Percentiles rank a stretch among this genome's conserved stretches.
These are phyloP conservation scores for Pollenia labialis DNA, from an alignment of 2,888 invertebrate genomes.

Conservation along the genomic window DNA sequence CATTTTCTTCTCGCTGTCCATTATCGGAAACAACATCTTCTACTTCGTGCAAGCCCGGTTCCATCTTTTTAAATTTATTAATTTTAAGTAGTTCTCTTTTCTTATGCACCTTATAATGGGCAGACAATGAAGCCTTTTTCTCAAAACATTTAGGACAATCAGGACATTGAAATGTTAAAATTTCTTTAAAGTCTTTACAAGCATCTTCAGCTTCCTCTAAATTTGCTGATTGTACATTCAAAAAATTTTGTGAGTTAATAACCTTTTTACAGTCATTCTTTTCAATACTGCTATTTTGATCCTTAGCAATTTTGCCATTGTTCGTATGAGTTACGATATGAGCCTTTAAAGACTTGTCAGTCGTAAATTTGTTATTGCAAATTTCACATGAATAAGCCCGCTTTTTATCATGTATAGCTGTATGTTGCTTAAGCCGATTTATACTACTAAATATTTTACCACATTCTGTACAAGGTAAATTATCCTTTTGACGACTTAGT, in stretches of 20 bases:
- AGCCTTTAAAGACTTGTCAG: constrained; percentile 45
- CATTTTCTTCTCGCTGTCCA: neutral
- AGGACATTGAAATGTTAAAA: constrained; percentile 81
- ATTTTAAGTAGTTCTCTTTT: constrained; percentile 29
- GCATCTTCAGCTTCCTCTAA: neutral
- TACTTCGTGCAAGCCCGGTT: neutral
- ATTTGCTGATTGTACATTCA: neutral
- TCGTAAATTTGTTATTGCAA: constrained; percentile 70
- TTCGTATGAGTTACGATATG: constrained; percentile 46
- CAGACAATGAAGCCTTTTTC: constrained; percentile 83
- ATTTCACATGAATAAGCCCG: constrained; percentile 78
- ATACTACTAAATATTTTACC: constrained; percentile 84
- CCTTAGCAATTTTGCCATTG: neutral
- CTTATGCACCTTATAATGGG: constrained; percentile 84
- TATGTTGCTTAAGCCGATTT: constrained; percentile 83
- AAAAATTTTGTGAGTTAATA: neutral
- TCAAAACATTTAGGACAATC: constrained; percentile 85
- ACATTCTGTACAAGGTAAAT: constrained; percentile 84
- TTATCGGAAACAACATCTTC: neutral
- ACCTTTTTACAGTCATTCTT: constrained; percentile 12
- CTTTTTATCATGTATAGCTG: constrained; percentile 76
- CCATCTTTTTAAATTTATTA: constrained; percentile 8
- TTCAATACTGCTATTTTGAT: neutral
- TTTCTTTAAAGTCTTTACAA: constrained; percentile 14
- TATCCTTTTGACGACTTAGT: constrained; percentile 67